These are phyloP conservation scores for Hirundichthys speculiger DNA, from an alignment of 2,113 vertebrate genomes.

Conservation along the genomic window DNA sequence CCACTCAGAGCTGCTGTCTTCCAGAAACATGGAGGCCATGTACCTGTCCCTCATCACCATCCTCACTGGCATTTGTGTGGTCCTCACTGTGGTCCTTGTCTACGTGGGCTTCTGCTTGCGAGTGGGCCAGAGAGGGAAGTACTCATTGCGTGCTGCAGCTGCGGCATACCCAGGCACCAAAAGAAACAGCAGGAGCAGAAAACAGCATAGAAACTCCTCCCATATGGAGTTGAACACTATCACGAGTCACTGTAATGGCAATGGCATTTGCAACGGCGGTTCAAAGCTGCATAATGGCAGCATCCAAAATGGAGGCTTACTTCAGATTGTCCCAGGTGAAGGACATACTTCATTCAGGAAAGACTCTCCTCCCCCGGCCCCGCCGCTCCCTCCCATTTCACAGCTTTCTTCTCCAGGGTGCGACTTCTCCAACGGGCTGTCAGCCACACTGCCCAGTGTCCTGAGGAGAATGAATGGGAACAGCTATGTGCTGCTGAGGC, in stretches of 20 bases:
- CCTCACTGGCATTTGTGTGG: conserved; percentile 87
- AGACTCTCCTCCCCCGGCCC: conserved; percentile 77
- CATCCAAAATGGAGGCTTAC: conserved; percentile 69
- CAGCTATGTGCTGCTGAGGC: conserved; percentile 93
- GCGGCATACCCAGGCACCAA: conserved; percentile 60
- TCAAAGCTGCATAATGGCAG: conserved; percentile 65
- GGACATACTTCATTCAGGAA: conserved; percentile 70
- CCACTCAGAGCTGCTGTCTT: conserved; percentile 65
- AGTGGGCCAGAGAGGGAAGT: conserved; percentile 82
- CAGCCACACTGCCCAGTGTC: conserved; percentile 88
- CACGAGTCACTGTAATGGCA: conserved; percentile 86
- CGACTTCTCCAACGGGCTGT: conserved; percentile 85
- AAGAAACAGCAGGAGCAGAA: conserved; percentile 56
- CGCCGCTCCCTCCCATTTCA: conserved; percentile 81
- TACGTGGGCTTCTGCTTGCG: conserved; percentile 87
- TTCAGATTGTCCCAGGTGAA: conserved; percentile 85
- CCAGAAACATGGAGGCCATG: conserved; percentile 82
- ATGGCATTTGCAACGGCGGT: conserved; percentile 56
- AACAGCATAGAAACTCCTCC: conserved; percentile 66
- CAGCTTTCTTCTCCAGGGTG: conserved; percentile 76
- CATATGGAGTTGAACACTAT: conserved; percentile 92
- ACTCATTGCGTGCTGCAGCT: conserved; percentile 70
- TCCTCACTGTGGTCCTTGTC: conserved; percentile 85
- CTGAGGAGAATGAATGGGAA: conserved; percentile 95
- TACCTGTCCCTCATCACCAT: conserved; percentile 88